Base-by-base conservation (phyloP, 2,797 vertebrate species). In the Hybognathus amarus region DNA sequence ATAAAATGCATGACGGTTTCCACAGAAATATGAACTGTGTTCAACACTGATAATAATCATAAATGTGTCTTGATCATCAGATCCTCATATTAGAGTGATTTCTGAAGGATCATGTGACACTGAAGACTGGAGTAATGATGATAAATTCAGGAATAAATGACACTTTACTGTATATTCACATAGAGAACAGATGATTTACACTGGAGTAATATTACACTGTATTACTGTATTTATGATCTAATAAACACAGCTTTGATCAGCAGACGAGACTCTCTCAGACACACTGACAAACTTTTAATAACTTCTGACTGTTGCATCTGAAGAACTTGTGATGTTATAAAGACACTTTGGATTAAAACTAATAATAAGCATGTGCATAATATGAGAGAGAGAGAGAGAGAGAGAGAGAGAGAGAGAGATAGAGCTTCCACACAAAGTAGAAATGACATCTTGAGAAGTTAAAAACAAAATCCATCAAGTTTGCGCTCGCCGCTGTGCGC, bases 401-500 rank as follows among this genome's bases (percentile, higher is more conserved):
- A 66, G 9, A 42, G 40, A 42, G 8, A 52, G 2, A 74, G 30
- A 73, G 24, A 82, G 56, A 52, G 42, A 82, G 61, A 54, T 2
- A 56, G 36, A 5, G 42, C 40, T 47, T 40, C 68, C 40, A 42
- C 8, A 68, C 30, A 56, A 42, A 66, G 82, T 68, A 15, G 22
- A 69, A 81, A 74, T 75, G 81, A 81, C 84, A 86, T 83, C 79
- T 85, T 80, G 73, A 85, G 67, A 85, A 87, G 86, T 82, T 87
- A 80, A 84, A 81, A 87, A 85, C 78, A 79, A 79, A 80, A 80
- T 71, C 84, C 87, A 86, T 70, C 79, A 77, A 85, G 85, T 88
- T 66, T 56, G 80, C 67, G 52, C 82, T 87, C 76, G 71, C 68
- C 81, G 80, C 84, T 86, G 85, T 68, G 81, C 79, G 83, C 64